phyloP scores from a whole-genome alignment of 1,140 invertebrate genomes.

The Ridgeia piscesae region DNA sequence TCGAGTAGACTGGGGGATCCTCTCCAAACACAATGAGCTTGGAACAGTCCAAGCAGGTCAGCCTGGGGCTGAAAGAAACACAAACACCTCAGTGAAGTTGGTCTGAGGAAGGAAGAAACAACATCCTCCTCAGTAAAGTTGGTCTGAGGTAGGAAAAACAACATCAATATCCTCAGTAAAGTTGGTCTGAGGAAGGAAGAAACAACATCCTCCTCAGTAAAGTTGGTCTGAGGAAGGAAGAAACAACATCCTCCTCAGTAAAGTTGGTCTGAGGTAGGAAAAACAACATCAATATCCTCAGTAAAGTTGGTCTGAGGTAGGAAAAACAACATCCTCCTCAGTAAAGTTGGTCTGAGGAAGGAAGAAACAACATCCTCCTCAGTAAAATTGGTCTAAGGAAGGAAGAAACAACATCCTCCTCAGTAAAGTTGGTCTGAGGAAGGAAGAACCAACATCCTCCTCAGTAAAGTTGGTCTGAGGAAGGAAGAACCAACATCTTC shows the following conservation, averaged over 20 bases:
- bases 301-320: background rate
- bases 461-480: background rate
- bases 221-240: background rate
- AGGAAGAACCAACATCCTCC: no score
- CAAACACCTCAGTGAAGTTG: background rate
- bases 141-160: no score
- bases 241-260: background rate
- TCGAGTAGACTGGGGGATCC: constrained; percentile 84
- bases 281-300: background rate
- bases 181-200: background rate
- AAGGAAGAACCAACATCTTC: background rate
- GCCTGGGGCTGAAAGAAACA: constrained; percentile 67
- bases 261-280: background rate
- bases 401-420: no score
- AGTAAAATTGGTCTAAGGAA: no score
- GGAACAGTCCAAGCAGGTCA: constrained; percentile 81
- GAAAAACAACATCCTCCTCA: background rate
- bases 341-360: no score
- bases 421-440: no score
- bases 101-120: no score
- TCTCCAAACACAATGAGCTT: constrained; percentile 92
- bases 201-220: background rate
- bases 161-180: no score
- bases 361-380: no score
- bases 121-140: no score